Conservation (phyloP, 2,888 invertebrate species). For the Polyommatus iphigenia region DNA sequence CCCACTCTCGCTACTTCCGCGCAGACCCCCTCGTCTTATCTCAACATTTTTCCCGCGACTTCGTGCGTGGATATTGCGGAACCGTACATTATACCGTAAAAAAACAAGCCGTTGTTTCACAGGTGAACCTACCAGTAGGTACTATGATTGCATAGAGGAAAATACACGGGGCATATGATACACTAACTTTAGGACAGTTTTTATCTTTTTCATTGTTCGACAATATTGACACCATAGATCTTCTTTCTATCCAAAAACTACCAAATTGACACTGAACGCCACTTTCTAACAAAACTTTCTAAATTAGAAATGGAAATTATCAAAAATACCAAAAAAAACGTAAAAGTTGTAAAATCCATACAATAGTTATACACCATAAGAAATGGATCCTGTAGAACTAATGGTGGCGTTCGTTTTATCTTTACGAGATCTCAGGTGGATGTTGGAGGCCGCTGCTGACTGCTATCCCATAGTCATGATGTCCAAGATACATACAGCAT, state of each 20-base stretch:
- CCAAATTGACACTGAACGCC: neutral
- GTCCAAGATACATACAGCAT: constrained; percentile 59
- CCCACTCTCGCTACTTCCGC: neutral
- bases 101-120: too few species aligned
- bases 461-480: constrained; percentile 62
- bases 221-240: too few species aligned
- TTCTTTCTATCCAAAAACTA: neutral
- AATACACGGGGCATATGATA: too few species aligned
- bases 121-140: too few species aligned
- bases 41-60: neutral
- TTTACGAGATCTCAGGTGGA: constrained; percentile 64
- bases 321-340: constrained; percentile 19
- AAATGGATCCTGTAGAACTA: constrained; percentile 61
- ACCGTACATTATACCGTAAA: too few species aligned
- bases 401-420: constrained; percentile 54
- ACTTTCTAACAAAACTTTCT: too few species aligned
- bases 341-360: constrained; percentile 20
- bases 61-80: too few species aligned
- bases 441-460: constrained; percentile 61
- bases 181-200: too few species aligned
- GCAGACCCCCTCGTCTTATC: neutral
- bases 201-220: too few species aligned
- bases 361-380: neutral
- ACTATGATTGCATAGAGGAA: too few species aligned
- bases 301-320: neutral